These are phyloP conservation scores for Orycteropus afer DNA, from an alignment of 2,113 vertebrate species.

Conservation along the genomic window DNA sequence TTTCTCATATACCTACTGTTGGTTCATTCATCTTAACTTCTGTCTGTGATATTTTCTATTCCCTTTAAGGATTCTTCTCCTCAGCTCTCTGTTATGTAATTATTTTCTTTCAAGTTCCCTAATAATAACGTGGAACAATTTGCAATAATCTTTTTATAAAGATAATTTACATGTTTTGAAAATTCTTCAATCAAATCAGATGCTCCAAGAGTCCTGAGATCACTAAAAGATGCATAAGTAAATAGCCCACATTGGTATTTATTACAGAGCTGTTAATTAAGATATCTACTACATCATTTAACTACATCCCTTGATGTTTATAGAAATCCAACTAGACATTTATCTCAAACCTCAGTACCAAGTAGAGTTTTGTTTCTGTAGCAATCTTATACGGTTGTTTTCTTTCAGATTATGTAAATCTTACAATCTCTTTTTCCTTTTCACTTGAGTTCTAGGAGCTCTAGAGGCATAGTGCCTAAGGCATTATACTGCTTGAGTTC, in stretches of 20 bases:
- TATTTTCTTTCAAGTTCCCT: not conserved
- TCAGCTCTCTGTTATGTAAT: not conserved
- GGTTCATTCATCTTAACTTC: not conserved
- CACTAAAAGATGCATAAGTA: not conserved
- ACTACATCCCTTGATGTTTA: not conserved
- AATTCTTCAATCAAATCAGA: not conserved
- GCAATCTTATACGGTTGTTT: not conserved
- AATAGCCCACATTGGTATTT: not conserved
- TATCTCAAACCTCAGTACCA: not conserved
- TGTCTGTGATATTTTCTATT: not conserved
- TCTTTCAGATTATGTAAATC: not conserved
- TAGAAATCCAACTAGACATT: not conserved
- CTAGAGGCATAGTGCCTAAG: no score
- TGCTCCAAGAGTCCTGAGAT: not conserved
- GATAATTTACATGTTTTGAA: not conserved
- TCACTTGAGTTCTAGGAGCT: not conserved
- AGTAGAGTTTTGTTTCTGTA: not conserved
- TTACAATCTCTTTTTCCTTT: not conserved
- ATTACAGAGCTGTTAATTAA: not conserved
- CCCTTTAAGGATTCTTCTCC: not conserved
- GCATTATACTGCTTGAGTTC: no score
- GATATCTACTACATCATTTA: not conserved
- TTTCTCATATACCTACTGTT: not conserved
- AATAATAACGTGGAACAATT: not conserved
- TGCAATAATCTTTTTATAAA: not conserved